phyloP scores from a whole-genome alignment of 1,140 invertebrate species.

The Nasonia giraulti region DNA sequence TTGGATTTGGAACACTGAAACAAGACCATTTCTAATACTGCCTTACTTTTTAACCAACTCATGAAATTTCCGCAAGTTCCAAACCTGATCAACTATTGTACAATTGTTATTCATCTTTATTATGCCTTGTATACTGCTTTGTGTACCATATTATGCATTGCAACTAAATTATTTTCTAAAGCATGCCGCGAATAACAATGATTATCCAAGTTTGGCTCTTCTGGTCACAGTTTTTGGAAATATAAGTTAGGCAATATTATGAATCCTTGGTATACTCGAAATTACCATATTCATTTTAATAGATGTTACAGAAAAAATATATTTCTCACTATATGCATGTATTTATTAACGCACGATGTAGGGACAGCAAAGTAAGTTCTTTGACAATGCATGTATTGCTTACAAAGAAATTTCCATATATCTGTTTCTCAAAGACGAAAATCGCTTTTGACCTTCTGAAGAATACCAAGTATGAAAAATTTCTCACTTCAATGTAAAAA shows the following conservation, averaged over 20 bases:
- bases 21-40: not conserved
- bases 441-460: not conserved
- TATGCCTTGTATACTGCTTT: not conserved
- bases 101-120: not conserved
- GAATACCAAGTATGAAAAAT: constrained; percentile 17
- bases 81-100: constrained; percentile 15
- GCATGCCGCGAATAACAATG: not conserved
- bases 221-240: constrained; percentile 10
- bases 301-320: constrained; percentile 12
- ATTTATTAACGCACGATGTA: constrained; percentile 1
- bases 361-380: not conserved
- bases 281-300: constrained; percentile 40
- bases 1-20: constrained; percentile 4
- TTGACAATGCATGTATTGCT: constrained; percentile 16
- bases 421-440: not conserved
- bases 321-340: not conserved
- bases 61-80: not conserved
- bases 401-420: constrained; percentile 37
- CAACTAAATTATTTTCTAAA: constrained; percentile 15
- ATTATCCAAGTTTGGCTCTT: constrained; percentile 6
- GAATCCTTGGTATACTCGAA: constrained; percentile 26
- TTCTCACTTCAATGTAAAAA: not conserved
- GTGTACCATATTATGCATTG: too few species aligned
- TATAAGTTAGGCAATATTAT: constrained; percentile 28
- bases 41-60: not conserved